A percentile compares a stretch with the other conserved stretches of the same genome.
phyloP scores from a whole-genome alignment of 2,113 vertebrate genomes.

The Pseudonaja textilis region DNA sequence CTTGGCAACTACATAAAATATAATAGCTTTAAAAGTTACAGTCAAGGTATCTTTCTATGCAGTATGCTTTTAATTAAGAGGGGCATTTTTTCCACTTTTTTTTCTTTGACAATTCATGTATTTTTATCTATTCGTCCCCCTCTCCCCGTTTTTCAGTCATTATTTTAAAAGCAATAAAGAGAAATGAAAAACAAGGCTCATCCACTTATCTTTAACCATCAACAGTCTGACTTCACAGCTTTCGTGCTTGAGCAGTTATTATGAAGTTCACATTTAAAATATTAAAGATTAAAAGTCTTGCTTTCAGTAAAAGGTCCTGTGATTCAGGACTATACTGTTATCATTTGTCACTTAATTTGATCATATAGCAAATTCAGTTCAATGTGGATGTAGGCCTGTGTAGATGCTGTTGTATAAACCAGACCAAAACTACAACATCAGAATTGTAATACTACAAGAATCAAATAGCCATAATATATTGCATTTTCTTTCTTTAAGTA shows the following conservation, averaged over 20 bases:
- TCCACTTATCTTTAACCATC: neutral
- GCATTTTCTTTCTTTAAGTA: neutral
- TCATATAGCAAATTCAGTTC: neutral
- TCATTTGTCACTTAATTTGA: neutral
- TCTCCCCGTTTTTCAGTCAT: neutral
- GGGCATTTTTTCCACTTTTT: neutral
- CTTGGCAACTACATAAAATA: neutral
- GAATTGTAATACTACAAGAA: neutral
- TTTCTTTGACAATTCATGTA: neutral
- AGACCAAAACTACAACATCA: neutral
- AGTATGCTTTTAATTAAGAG: neutral
- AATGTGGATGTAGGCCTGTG: neutral
- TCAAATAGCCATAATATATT: neutral
- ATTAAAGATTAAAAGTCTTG: neutral
- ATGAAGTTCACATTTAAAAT: neutral
- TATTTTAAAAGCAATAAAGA: neutral
- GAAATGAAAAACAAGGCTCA: neutral
- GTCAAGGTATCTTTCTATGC: neutral
- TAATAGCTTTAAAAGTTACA: neutral
- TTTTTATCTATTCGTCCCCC: neutral
- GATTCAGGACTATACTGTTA: neutral
- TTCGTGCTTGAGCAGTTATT: neutral
- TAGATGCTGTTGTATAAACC: neutral
- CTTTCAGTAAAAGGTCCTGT: neutral
- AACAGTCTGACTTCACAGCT: neutral